phyloP scores from a whole-genome alignment of 2,113 vertebrate genomes.

The Solenodon paradoxus region DNA sequence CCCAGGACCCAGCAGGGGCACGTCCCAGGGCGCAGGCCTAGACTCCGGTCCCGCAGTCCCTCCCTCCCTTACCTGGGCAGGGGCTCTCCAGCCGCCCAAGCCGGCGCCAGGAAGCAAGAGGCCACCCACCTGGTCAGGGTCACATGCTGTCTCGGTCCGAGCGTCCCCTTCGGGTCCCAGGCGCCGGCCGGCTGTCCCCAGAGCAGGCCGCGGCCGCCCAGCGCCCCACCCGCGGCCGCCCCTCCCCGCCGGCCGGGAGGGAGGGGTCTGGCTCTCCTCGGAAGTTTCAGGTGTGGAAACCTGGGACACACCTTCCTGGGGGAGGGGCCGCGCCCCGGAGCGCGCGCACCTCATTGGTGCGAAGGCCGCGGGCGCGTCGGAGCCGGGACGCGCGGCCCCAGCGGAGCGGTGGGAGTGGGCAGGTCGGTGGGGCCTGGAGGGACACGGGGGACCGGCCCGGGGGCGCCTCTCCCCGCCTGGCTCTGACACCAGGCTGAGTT shows the following conservation, averaged over 20 bases:
- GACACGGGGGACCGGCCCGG: not conserved
- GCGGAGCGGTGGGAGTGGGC: not conserved
- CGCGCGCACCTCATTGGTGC: conserved; percentile 56
- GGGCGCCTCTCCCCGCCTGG: not conserved
- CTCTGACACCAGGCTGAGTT: not conserved
- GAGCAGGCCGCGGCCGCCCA: conserved; percentile 58
- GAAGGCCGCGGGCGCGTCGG: not conserved
- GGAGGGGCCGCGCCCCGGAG: conserved; percentile 51
- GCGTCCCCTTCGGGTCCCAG: conserved; percentile 32
- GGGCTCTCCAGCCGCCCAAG: not conserved
- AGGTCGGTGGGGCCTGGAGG: too few species aligned
- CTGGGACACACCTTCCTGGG: conserved; percentile 76
- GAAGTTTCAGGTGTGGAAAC: conserved; percentile 77
- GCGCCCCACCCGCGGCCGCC: conserved; percentile 65
- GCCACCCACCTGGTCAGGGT: conserved; percentile 69
- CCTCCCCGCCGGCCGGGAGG: conserved; percentile 62
- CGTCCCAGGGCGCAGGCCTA: conserved; percentile 62
- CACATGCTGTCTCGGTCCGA: conserved; percentile 66
- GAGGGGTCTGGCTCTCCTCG: conserved; percentile 50
- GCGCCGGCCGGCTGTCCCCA: conserved; percentile 59
- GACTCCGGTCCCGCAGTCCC: not conserved
- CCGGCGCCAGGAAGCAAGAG: not conserved
- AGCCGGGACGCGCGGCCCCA: not conserved
- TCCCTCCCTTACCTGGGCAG: not conserved
- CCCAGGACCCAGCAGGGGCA: not conserved